Base-by-base conservation (phyloP, 2,888 invertebrate genomes). In the Philereme vetulata region DNA sequence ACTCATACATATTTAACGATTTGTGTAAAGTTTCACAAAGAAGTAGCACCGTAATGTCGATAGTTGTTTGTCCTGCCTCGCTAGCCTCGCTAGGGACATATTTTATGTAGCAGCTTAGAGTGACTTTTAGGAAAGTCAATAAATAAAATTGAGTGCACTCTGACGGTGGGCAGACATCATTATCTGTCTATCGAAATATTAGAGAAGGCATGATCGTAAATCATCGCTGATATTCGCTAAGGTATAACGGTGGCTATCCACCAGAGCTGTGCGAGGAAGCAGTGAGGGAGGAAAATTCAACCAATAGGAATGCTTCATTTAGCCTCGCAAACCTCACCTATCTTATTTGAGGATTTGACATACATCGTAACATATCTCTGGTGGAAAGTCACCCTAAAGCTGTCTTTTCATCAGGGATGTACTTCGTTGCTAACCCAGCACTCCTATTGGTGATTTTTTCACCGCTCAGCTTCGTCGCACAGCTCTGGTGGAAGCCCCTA, bases 131-230 rank as follows among this genome's bases (percentile, higher is more conserved):
- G 70, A 70, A 75, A 72, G 74, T 68, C 72, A 78, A 82, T 81
- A 80, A 81, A 84, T 80, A 79, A 83, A 80, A 79, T 78, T 72
- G 72, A 78, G 78, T 80, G 82, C 80, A 81, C 71, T 80, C 72
- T 62, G 56, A 33, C 57, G 70, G 70, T 71, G 72, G 75, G 68
- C 68, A 65, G 68, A 72, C 70, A 68, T 81, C 82, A 84, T 85
- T 85, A 82, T 78, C 72, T 72, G 74, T 75, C 74, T 77, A 76
- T 75, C 77, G 75, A 77, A 80, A 75, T 73, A 73, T 70, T 68
- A 61, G 65, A 71, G 64, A 67, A 70, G 72, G 75, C 72, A 68
- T 51, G 72, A 64, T 81, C 85, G 74, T 85, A 77, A 85, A 84
- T 86, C 82, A 85, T 81, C 70, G 74, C 73, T 77, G 82, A 76